These are phyloP conservation scores for Periophthalmodon schlosseri DNA, from an alignment of 2,113 vertebrate genomes.

Conservation along the genomic window DNA sequence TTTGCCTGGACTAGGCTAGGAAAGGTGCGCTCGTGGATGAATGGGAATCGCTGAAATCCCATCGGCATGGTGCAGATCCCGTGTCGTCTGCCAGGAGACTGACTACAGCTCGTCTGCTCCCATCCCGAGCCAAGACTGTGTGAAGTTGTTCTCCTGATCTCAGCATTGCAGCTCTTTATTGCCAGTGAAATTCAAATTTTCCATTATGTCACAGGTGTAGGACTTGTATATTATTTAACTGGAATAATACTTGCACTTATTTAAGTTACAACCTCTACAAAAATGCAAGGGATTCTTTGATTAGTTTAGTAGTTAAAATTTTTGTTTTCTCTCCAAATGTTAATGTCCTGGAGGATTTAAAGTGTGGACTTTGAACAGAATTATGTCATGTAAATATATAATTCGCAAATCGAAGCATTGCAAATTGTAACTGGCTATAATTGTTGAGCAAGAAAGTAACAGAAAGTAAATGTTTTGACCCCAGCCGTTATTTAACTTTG, in stretches of 20 bases:
- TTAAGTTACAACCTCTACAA: too few species aligned
- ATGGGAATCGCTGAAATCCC: slow-evolving; percentile 65
- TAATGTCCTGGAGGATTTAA: too few species aligned
- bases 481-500: background rate
- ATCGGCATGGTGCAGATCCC: slow-evolving; percentile 60
- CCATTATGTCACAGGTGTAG: background rate
- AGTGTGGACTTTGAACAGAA: too few species aligned
- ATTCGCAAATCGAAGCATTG: too few species aligned
- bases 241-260: too few species aligned
- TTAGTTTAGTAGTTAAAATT: too few species aligned
- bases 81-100: slow-evolving; percentile 65
- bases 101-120: slow-evolving; percentile 68
- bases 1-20: slow-evolving; percentile 39
- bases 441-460: background rate
- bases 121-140: slow-evolving; percentile 50
- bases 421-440: too few species aligned
- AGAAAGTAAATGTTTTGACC: background rate
- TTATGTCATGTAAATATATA: too few species aligned
- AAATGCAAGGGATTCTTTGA: too few species aligned
- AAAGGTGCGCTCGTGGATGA: slow-evolving; percentile 40
- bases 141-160: slow-evolving; percentile 32
- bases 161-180: background rate
- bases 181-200: background rate
- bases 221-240: too few species aligned
- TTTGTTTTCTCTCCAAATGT: too few species aligned